Evolutionary conservation across 2,797 vertebrate species (phyloP), one percentile per base, ranked within the genome.

Genomic region (Cryptoprocta ferox): DNA sequence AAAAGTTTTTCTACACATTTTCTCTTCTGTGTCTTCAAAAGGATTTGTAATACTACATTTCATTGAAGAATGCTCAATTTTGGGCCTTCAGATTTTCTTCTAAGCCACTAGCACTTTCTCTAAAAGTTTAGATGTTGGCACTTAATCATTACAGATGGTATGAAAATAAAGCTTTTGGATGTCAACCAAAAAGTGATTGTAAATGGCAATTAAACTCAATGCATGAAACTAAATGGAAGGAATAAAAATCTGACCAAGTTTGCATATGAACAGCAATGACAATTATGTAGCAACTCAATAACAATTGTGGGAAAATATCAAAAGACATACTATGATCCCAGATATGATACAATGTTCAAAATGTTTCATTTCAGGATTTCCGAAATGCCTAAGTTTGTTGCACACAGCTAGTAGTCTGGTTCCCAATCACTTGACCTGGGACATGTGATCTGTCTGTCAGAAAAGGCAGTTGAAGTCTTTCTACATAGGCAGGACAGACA

Each of bases 61-160:
- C 35, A 61, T 89, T 2, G 78, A 88, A 84, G n/a, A 89, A 45
- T 93, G n/a, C 6, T 96, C 37, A 88, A 26, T 16, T 71, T 93
- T 10, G 50, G 3, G 35, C 26, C 93, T 18, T 85, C 30, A 19
- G 13, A 53, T 66, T 85, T 89, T 93, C 26, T 96, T 73, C 63
- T 85, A 3, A 85, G 56, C 32, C 28, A 35, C 12, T 83, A 39
- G 5, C 7, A 53, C 12, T 81, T 32, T 94, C 68, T 86, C 45
- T 65, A 91, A 85, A 95, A 81, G n/a, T 95, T 79, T 91, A 45
- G 28, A 86, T 95, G 30, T 45, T 93, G 18, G 14, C 26, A 79
- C 21, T 73, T 73, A 89, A 82, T 80, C 26, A 37, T 91, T 85
- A 56, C 37, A 79, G 45, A 70, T 76, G n/a, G 39, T 53, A 3